Evolutionary conservation across 2,113 vertebrate species (phyloP), one percentile per base, ranked within the genome.

Genomic region (Formicarius rufipectus): DNA sequence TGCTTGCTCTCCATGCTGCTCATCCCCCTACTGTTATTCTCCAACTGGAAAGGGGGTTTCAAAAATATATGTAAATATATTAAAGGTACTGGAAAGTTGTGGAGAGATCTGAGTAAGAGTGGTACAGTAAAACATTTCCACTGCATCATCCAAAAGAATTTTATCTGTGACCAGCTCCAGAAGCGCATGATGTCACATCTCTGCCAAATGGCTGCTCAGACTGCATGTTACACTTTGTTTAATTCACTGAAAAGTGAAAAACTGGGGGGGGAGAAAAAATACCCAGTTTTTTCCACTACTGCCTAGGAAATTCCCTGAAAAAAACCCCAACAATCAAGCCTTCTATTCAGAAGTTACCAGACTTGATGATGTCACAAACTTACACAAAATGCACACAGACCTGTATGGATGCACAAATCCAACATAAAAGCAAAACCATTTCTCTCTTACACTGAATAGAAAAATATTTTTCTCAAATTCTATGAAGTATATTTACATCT

Each of bases 401-500:
- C 11, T 1, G 9, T 28, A 24, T 40, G 55, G 45, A 90, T 19
- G 20, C 45, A 63, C 39, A 83, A 95, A 79, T 22, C 23, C 60
- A 63, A 87, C 44, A 78, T 24, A 81, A 86, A 93, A 87, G 69
- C 47, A 91, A 40, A n/a, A 68, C 18, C 22, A 45, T 68, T 85
- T 83, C 19, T 92, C 53, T 83, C 55, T 53, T 44, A 50, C 37
- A 31, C 12, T 72, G 33, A 92, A 58, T 9, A 80, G 59, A 33
- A 88, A 83, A 88, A 83, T 23, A 30, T 82, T 85, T 93, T 90
- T 94, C 84, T 74, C 52, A 50, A 96, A 93, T 94, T 93, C 82
- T 88, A 9, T 59, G 24, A 95, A 86, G 67, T 69, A 69, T 83
- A 94, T 88, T 96, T 95, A 93, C 63, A 91, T 83, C 69, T 94